phyloP scores from a whole-genome alignment of 2,888 invertebrate species.

The Scaptodrosophila latifasciaeformis region DNA sequence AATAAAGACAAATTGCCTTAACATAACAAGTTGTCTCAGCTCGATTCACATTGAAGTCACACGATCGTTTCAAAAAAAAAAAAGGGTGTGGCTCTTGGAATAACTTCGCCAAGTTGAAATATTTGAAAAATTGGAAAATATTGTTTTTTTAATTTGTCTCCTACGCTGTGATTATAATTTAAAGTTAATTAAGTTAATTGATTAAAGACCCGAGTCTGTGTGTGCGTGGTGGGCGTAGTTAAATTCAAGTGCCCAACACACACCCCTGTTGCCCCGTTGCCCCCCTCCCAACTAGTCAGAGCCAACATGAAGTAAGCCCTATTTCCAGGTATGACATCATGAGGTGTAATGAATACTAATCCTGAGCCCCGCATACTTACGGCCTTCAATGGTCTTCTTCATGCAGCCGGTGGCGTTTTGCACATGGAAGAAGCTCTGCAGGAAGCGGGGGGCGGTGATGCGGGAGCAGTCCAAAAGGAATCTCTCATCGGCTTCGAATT shows the following conservation, averaged over 20 bases:
- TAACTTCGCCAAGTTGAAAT: neutral
- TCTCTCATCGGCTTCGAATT: slow-evolving; percentile 59
- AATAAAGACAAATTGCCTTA: too few species aligned
- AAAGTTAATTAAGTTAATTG: slow-evolving; percentile 40
- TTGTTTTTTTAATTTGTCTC: too few species aligned
- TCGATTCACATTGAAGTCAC: too few species aligned
- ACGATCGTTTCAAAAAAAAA: neutral
- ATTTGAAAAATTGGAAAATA: too few species aligned
- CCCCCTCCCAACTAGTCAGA: too few species aligned
- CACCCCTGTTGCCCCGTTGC: too few species aligned
- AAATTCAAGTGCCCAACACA: too few species aligned
- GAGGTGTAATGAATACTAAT: slow-evolving; percentile 14
- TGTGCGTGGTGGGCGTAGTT: slow-evolving; percentile 6
- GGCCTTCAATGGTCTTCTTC: slow-evolving; percentile 64
- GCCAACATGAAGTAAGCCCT: too few species aligned
- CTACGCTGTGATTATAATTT: slow-evolving; percentile 7
- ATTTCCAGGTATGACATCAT: slow-evolving; percentile 34
- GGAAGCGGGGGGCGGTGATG: slow-evolving; percentile 62
- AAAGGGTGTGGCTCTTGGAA: slow-evolving; percentile 13
- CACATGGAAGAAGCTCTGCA: slow-evolving; percentile 45
- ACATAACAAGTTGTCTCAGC: too few species aligned
- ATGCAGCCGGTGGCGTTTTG: slow-evolving; percentile 73
- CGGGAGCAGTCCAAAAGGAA: slow-evolving; percentile 63
- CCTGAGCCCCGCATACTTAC: slow-evolving; percentile 56
- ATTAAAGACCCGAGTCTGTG: slow-evolving; percentile 1